Percentiles rank a stretch among this genome's conserved stretches.
Conservation (phyloP, 2,888 invertebrate species). For the Ochropleura leucogaster region DNA sequence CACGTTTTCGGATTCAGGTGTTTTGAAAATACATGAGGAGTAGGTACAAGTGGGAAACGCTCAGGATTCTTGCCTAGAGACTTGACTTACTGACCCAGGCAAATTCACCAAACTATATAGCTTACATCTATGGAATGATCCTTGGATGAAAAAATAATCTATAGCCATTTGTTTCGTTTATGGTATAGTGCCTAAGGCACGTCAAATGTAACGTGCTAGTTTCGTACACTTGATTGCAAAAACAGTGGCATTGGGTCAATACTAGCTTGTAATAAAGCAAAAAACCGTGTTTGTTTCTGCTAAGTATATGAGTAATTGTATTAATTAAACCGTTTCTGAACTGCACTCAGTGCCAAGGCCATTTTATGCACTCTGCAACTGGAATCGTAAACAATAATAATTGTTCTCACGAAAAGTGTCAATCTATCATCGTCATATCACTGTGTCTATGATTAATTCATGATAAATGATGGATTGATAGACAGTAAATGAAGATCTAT, state of each 20-base stretch:
- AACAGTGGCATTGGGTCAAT: slow-evolving; percentile 2
- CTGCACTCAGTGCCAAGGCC: slow-evolving; percentile 11
- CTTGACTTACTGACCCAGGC: too few species aligned
- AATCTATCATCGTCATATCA: not conserved
- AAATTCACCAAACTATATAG: too few species aligned
- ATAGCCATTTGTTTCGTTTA: not conserved
- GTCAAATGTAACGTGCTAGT: not conserved
- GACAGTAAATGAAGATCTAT: not conserved
- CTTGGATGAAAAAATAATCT: not conserved
- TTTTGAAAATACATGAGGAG: too few species aligned
- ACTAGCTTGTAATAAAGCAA: not conserved
- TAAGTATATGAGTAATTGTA: slow-evolving; percentile 13
- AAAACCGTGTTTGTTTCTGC: not conserved
- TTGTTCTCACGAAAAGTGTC: not conserved
- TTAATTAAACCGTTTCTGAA: slow-evolving; percentile 15
- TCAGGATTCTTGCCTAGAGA: too few species aligned
- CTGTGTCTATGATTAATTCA: not conserved
- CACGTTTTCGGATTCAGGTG: too few species aligned
- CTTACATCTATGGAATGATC: too few species aligned
- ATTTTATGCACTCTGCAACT: slow-evolving; percentile 16
- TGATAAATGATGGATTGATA: not conserved
- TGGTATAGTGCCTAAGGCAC: not conserved
- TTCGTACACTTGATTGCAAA: slow-evolving; percentile 13
- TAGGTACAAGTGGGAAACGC: too few species aligned
- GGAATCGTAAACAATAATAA: slow-evolving; percentile 3